Evolutionary conservation across 2,888 invertebrate genomes (phyloP), one percentile per base, ranked within the genome.

Genomic region (Clistopyga incitator): DNA sequence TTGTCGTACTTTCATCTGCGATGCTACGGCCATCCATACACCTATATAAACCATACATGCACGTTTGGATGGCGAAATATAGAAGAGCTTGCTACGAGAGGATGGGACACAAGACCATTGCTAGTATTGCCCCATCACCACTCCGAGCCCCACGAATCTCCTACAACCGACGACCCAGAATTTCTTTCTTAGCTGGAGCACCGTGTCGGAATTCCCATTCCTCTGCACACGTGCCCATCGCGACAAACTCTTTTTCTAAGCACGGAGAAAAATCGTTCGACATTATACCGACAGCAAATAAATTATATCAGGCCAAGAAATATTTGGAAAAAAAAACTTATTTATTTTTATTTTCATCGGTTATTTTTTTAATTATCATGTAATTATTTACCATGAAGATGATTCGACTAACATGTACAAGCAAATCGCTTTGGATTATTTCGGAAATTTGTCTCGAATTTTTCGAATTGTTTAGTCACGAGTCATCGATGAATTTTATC

Each of bases 171-270:
- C 54, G 71, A 45, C 61, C 45, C 68, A 72, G 83, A 81, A 88
- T 86, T 85, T 86, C 82, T 87, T 87, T 81, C 59, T 68, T 45
- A 61, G 47, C 65, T 29, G 25, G 54, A 25, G 52, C 11, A 18
- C 42, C 68, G 67, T 34, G 50, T 45, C 68, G 56, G 34, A 13
- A 59, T 67, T 77, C 25, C 56, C 29, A 13, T 47, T 42, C 61
- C 18, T 38, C 34, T 2, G 15, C 29, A 15, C 47, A 34, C 52
- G 34, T 52, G 20, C 8, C 29, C 29, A 15, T 34, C 3, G 23
- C 15, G n/a, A n/a, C 0, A 34, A 11, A 23, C 45, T 38, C 38
- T 3, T 42, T 29, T 29, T 3, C 29, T n/a, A n/a, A n/a, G n/a
- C n/a, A n/a, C n/a, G n/a, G n/a, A n/a, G n/a, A n/a, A n/a, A n/a